A percentile compares a stretch with the other conserved stretches of the same genome.
phyloP scores from a whole-genome alignment of 1,140 invertebrate genomes.

The Caerostris extrusa region DNA sequence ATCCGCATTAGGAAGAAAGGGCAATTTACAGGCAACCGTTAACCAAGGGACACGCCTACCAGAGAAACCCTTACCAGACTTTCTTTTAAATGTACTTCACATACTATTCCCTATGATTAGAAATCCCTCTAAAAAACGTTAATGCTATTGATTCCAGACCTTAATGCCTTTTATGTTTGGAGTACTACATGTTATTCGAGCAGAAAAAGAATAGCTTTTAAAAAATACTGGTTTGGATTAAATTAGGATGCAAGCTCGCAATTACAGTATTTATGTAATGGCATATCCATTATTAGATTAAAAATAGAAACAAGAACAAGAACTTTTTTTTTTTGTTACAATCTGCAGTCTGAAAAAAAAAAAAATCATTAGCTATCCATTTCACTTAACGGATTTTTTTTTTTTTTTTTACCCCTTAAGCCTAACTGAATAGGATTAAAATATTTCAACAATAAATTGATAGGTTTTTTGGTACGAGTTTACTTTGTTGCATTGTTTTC shows the following conservation, averaged over 20 bases:
- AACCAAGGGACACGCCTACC: not conserved
- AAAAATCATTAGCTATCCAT: not conserved
- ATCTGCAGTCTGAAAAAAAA: not conserved
- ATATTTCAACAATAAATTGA: not conserved
- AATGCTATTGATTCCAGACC: not conserved
- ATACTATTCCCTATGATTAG: not conserved
- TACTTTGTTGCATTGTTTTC: not conserved
- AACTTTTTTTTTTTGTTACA: not conserved
- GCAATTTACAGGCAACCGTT: conserved; percentile 7
- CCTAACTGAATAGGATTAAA: not conserved
- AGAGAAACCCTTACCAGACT: not conserved
- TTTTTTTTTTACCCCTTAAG: not conserved
- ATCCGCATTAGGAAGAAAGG: conserved; percentile 9
- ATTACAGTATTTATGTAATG: not conserved
- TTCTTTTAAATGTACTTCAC: not conserved
- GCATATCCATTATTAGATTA: not conserved
- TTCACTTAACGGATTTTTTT: not conserved
- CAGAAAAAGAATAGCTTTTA: not conserved
- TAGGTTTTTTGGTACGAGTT: not conserved
- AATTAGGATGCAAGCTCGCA: not conserved
- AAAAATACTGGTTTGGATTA: not conserved
- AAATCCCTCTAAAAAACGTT: conserved; percentile 28
- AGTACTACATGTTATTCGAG: not conserved
- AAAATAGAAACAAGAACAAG: not conserved
- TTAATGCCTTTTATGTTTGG: not conserved